Conservation (phyloP, 1,140 invertebrate species). For the Drosophila sechellia region DNA sequence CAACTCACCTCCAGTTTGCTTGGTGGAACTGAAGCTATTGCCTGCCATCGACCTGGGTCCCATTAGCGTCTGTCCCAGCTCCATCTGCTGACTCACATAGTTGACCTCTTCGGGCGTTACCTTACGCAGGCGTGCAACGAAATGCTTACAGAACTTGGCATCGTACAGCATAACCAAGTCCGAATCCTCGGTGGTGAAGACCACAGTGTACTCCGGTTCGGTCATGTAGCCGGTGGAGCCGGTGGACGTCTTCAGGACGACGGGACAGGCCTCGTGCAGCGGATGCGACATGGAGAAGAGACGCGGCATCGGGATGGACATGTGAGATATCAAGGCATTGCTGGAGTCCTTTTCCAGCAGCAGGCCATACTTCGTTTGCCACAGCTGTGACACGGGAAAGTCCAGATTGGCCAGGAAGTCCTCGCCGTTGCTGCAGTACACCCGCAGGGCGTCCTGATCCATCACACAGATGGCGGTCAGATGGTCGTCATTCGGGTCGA, state of each 20-base stretch:
- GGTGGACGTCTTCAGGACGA: constrained; percentile 88
- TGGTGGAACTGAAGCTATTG: constrained; percentile 48
- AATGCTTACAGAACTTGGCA: constrained; percentile 90
- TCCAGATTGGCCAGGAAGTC: constrained; percentile 93
- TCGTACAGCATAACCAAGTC: constrained; percentile 91
- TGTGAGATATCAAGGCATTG: constrained; percentile 67
- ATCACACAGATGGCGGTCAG: constrained; percentile 79
- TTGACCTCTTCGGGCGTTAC: constrained; percentile 90
- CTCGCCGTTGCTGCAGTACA: constrained; percentile 92
- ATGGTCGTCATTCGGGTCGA: constrained; percentile 53
- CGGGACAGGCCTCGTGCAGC: constrained; percentile 94
- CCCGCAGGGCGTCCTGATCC: constrained; percentile 90
- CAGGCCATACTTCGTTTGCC: constrained; percentile 91
- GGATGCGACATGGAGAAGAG: constrained; percentile 94
- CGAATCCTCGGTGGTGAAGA: constrained; percentile 88
- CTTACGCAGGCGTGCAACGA: constrained; percentile 92
- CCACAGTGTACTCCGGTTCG: constrained; percentile 86
- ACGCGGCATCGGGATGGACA: constrained; percentile 86
- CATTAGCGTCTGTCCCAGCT: constrained; percentile 48
- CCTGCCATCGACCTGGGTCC: constrained; percentile 21
- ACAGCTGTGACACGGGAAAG: constrained; percentile 92
- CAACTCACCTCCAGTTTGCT: constrained; percentile 52
- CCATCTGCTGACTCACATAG: constrained; percentile 80
- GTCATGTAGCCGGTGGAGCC: constrained; percentile 86
- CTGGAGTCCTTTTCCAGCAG: constrained; percentile 89